Evolutionary conservation across 2,888 invertebrate genomes (phyloP).

Genomic region (Synanthedon formicaeformis): DNA sequence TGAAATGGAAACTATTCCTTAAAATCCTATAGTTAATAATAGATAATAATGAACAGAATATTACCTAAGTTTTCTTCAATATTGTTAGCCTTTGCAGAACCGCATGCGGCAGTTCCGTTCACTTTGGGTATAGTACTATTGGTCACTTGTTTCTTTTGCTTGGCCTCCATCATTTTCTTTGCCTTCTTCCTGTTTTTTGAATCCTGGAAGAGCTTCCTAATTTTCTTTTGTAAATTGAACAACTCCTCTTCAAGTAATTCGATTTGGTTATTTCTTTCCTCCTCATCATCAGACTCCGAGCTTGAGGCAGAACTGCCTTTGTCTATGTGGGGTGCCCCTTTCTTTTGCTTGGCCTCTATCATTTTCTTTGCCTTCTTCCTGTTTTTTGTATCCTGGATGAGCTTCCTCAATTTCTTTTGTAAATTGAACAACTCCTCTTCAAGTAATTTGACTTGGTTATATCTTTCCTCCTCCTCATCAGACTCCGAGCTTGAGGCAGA

Average conservation of each 20-base stretch:
- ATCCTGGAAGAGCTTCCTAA: constrained; percentile 88
- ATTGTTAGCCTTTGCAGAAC: constrained; percentile 65
- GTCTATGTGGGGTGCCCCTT: too few species aligned
- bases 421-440: constrained; percentile 80
- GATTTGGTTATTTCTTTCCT: constrained; percentile 89
- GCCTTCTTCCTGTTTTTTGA: constrained; percentile 87
- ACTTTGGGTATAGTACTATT: constrained; percentile 57
- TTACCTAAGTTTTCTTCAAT: constrained; percentile 73
- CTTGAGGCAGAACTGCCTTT: too few species aligned
- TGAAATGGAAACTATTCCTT: too few species aligned
- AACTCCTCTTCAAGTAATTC: constrained; percentile 73
- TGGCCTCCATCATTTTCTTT: constrained; percentile 85
- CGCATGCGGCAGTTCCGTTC: constrained; percentile 47
- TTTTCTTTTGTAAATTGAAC: constrained; percentile 90
- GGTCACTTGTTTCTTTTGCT: constrained; percentile 66
- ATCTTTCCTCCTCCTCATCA: constrained; percentile 90
- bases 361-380: constrained; percentile 91
- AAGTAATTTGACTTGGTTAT: constrained; percentile 79
- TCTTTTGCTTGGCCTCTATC: constrained; percentile 77
- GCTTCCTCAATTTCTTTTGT: constrained; percentile 91
- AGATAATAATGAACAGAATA: too few species aligned
- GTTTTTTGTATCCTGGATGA: constrained; percentile 85
- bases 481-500: constrained; percentile 80
- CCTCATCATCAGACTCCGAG: constrained; percentile 84
- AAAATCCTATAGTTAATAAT: too few species aligned